A percentile compares a stretch with the other conserved stretches of the same genome.
These are phyloP conservation scores for Actenoides hombroni DNA, from an alignment of 2,113 vertebrate species.

Conservation along the genomic window DNA sequence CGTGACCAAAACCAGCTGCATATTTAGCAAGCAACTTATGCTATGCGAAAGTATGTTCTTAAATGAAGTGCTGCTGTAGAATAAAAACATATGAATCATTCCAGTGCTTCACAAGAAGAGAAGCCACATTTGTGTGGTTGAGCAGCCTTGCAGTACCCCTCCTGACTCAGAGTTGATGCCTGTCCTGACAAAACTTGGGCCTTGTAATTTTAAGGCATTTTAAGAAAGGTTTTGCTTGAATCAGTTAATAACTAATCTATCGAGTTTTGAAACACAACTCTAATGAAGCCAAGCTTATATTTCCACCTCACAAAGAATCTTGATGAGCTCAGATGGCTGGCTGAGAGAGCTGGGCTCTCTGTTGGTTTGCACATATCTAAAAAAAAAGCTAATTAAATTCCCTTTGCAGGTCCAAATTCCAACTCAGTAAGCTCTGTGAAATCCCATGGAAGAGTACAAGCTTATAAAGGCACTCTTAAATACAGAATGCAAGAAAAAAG, in stretches of 20 bases:
- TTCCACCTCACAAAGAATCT: not conserved
- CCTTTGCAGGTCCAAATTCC: not conserved
- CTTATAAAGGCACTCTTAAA: not conserved
- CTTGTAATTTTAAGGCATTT: not conserved
- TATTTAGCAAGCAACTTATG: not conserved
- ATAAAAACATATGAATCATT: not conserved
- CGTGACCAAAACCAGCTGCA: not conserved
- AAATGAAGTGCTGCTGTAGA: not conserved
- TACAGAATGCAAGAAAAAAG: not conserved
- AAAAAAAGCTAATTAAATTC: not conserved
- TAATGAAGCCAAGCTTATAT: not conserved
- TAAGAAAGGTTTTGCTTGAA: not conserved
- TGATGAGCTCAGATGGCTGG: rapidly evolving
- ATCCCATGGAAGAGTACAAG: not conserved
- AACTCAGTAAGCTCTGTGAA: not conserved
- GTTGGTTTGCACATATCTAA: not conserved
- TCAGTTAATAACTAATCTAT: not conserved
- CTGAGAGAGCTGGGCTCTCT: not conserved
- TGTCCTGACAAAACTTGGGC: not conserved
- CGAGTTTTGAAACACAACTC: not conserved
- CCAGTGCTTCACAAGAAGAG: not conserved
- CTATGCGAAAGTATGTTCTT: not conserved
- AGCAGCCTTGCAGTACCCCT: not conserved
- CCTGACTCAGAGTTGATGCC: not conserved
- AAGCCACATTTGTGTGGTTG: rapidly evolving